A percentile compares a stretch with the other conserved stretches of the same genome.
Conservation (phyloP, 2,113 vertebrate genomes). For the Hassar affinis region DNA sequence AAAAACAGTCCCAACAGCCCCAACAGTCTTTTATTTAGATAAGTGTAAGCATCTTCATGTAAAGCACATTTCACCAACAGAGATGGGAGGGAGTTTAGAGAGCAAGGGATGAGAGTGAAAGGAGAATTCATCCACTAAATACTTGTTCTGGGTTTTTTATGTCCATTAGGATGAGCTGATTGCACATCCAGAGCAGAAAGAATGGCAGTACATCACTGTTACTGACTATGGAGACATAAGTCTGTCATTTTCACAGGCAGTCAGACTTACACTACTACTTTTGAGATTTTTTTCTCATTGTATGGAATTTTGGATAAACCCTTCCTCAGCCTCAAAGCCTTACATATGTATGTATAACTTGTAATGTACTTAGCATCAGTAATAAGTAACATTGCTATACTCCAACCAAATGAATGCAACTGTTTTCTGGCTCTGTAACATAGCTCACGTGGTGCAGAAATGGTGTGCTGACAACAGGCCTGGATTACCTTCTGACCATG, state of each 20-base stretch:
- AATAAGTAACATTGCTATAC: not conserved
- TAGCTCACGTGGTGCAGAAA: not conserved
- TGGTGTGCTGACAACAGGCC: conserved; percentile 9
- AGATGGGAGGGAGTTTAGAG: not conserved
- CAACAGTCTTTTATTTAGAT: conserved; percentile 67
- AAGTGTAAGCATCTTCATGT: conserved; percentile 70
- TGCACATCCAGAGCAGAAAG: conserved; percentile 20
- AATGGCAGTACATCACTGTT: conserved; percentile 6
- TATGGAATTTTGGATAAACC: not conserved
- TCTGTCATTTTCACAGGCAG: not conserved
- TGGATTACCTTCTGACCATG: conserved; percentile 2
- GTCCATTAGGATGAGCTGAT: conserved; percentile 18
- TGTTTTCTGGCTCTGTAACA: conserved; percentile 26
- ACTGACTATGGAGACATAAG: not conserved
- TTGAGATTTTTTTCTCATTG: not conserved
- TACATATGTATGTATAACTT: no score
- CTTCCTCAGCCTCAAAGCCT: not conserved
- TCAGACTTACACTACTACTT: not conserved
- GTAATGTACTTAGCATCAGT: not conserved
- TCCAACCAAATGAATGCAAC: not conserved
- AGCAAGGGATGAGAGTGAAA: conserved; percentile 7
- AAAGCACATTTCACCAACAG: conserved; percentile 62
- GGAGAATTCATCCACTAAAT: conserved; percentile 51
- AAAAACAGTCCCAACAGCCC: conserved; percentile 38
- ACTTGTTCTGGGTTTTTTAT: conserved; percentile 47